These are phyloP conservation scores for Lycocorax pyrrhopterus DNA, from an alignment of 2,113 vertebrate species.

Conservation along the genomic window DNA sequence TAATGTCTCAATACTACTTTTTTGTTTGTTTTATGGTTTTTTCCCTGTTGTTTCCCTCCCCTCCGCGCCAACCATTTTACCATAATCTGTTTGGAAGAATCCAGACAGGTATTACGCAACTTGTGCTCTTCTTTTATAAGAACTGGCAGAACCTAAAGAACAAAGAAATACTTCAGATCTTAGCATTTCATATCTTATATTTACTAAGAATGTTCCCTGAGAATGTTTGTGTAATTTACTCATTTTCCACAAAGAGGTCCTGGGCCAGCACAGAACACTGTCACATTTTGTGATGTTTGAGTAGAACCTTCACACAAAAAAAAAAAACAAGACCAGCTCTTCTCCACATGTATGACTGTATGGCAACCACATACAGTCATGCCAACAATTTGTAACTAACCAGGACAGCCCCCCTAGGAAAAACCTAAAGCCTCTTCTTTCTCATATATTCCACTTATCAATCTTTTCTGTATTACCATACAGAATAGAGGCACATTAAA, in stretches of 20 bases:
- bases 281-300: not conserved
- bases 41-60: not conserved
- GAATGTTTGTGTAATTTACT: not conserved
- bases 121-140: constrained; percentile 73
- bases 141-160: constrained; percentile 61
- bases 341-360: too few relatives aligned
- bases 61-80: not conserved
- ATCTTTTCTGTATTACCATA: not conserved
- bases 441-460: not conserved
- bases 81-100: constrained; percentile 70
- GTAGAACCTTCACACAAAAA: not conserved
- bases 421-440: not conserved
- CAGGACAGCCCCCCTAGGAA: not conserved
- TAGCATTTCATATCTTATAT: not conserved
- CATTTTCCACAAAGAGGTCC: not conserved
- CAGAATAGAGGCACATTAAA: not conserved
- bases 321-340: not conserved
- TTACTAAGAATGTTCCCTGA: not conserved
- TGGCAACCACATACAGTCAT: not conserved
- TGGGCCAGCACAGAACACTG: not conserved
- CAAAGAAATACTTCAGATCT: not conserved
- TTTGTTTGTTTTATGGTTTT: not conserved
- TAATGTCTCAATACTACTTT: not conserved
- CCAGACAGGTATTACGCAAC: constrained; percentile 58
- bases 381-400: not conserved